A percentile compares a stretch with the other conserved stretches of the same genome.
Conservation (phyloP, 2,113 vertebrate species). For the Leptobrachium leishanense region DNA sequence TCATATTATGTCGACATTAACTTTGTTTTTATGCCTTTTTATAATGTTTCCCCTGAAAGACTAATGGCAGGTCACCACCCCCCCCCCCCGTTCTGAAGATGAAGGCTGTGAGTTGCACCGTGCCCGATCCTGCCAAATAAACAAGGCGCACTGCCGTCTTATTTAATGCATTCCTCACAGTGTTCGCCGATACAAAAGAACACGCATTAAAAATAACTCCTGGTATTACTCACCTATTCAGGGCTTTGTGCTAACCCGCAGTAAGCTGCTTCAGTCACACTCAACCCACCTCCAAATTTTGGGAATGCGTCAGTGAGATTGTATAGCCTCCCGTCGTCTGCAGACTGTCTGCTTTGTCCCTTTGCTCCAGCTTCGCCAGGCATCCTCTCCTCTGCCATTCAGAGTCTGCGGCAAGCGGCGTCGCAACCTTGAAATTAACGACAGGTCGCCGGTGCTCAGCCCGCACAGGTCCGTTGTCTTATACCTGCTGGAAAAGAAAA, state of each 20-base stretch:
- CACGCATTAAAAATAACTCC: conserved; percentile 35
- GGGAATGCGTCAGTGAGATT: conserved; percentile 38
- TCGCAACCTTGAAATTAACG: background rate
- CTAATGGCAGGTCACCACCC: too few relatives aligned
- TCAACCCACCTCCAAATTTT: conserved; percentile 34
- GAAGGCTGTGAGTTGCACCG: background rate
- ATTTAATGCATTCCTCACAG: conserved; percentile 36
- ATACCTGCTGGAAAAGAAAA: background rate
- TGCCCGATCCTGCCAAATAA: conserved; percentile 12
- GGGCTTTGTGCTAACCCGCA: conserved; percentile 16
- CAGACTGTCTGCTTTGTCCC: conserved; percentile 15
- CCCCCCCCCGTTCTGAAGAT: too few relatives aligned
- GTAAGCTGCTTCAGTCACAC: conserved; percentile 9
- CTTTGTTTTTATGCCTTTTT: too few relatives aligned
- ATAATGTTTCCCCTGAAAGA: too few relatives aligned
- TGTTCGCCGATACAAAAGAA: conserved; percentile 30
- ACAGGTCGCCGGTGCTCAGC: too few relatives aligned
- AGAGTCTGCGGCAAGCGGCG: background rate
- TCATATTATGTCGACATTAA: too few relatives aligned
- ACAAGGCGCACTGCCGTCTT: background rate
- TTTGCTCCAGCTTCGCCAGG: background rate
- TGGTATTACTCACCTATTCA: conserved; percentile 32
- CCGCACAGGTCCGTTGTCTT: too few relatives aligned
- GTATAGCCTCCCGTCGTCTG: conserved; percentile 12
- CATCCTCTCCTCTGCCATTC: background rate